A percentile compares a stretch with the other conserved stretches of the same genome.
Evolutionary conservation across 2,888 invertebrate genomes (phyloP).

Genomic region (Drosophila eohydei): DNA sequence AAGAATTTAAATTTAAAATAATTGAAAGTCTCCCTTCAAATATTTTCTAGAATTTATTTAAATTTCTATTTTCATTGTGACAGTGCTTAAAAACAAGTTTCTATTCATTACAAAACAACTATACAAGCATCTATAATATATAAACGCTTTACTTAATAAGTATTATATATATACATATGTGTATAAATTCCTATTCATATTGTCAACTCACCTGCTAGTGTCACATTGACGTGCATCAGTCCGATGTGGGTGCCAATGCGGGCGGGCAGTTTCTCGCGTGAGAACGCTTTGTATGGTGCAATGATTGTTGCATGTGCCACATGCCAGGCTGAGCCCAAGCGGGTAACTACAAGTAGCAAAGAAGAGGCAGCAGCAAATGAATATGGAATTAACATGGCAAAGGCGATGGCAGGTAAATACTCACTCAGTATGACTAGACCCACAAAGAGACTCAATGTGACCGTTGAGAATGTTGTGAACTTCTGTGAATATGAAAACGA

Average conservation of each 20-base stretch:
- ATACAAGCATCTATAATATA: no score
- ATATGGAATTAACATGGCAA: constrained; percentile 37
- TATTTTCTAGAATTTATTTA: no score
- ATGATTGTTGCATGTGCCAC: constrained; percentile 92
- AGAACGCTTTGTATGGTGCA: constrained; percentile 96
- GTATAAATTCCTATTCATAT: constrained; percentile 9
- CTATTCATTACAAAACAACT: no score
- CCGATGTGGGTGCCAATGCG: constrained; percentile 96
- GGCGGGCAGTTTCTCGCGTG: constrained; percentile 93
- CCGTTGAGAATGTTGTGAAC: constrained; percentile 95
- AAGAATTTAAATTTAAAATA: no score
- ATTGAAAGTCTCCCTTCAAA: no score
- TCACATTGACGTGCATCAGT: constrained; percentile 97
- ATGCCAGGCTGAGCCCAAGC: constrained; percentile 97
- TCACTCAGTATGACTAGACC: constrained; percentile 97
- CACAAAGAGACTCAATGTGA: constrained; percentile 95
- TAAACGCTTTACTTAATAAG: neutral
- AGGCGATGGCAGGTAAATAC: constrained; percentile 81
- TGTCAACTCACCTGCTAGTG: constrained; percentile 90
- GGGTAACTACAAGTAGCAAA: constrained; percentile 88
- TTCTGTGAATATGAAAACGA: constrained; percentile 87
- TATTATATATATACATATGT: neutral
- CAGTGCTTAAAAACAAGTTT: no score
- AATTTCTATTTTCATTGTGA: no score
- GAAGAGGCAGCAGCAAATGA: constrained; percentile 30